phyloP scores from a whole-genome alignment of 2,113 vertebrate species.

The Cichladusa arquata region DNA sequence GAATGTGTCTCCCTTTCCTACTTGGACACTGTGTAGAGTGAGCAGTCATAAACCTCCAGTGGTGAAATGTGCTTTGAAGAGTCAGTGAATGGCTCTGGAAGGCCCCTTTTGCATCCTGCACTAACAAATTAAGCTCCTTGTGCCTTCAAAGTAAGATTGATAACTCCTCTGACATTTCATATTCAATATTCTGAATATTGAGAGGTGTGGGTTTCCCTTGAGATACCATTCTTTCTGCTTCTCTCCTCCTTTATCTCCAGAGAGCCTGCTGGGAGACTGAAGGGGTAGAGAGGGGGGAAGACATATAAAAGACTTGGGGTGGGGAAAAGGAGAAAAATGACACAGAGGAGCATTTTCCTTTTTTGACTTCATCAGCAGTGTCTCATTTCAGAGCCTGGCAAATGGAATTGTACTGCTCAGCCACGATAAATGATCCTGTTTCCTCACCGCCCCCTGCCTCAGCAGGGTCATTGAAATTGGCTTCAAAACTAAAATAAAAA shows the following conservation, averaged over 20 bases:
- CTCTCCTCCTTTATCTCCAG: slow-evolving; percentile 49
- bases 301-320: background rate
- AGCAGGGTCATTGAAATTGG: slow-evolving; percentile 71
- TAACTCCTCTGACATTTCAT: slow-evolving; percentile 84
- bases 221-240: slow-evolving; percentile 62
- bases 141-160: slow-evolving; percentile 88
- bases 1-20: background rate
- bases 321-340: slow-evolving; percentile 59
- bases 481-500: slow-evolving; percentile 84
- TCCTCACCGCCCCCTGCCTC: background rate
- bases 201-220: slow-evolving; percentile 76
- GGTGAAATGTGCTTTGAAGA: slow-evolving; percentile 80
- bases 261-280: slow-evolving; percentile 61
- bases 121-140: slow-evolving; percentile 81
- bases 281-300: background rate
- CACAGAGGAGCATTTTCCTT: slow-evolving; percentile 56
- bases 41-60: slow-evolving; percentile 62
- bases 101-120: slow-evolving; percentile 75
- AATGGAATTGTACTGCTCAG: slow-evolving; percentile 79
- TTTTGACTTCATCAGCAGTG: slow-evolving; percentile 83
- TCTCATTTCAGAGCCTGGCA: slow-evolving; percentile 80
- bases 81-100: slow-evolving; percentile 77
- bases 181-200: slow-evolving; percentile 85
- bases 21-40: background rate
- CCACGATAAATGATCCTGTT: slow-evolving; percentile 72